phyloP scores from a whole-genome alignment of 2,888 invertebrate genomes.

The Cecidostiba fungosa region DNA sequence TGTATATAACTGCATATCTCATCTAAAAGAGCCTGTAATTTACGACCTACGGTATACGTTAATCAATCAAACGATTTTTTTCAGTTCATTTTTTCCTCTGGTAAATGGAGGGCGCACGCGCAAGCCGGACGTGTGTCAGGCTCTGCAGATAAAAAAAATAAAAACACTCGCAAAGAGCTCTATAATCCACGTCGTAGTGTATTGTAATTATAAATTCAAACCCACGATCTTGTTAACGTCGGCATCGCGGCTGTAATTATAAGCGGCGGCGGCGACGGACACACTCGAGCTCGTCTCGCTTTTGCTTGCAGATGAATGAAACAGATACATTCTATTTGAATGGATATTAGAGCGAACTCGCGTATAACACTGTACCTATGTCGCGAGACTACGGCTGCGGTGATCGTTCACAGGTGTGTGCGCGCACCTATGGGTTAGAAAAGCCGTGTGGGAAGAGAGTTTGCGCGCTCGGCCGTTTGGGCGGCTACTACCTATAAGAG shows the following conservation, averaged over 20 bases:
- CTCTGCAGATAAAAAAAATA: no score
- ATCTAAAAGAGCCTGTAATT: not conserved
- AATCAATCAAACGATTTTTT: not conserved
- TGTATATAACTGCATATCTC: not conserved
- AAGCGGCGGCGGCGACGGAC: slow-evolving; percentile 19
- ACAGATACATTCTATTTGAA: slow-evolving; percentile 69
- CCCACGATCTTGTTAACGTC: slow-evolving; percentile 46
- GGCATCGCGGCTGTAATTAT: slow-evolving; percentile 70
- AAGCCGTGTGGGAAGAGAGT: slow-evolving; percentile 66
- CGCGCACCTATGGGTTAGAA: slow-evolving; percentile 53
- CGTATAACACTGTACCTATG: not conserved
- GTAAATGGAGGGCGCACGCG: not conserved
- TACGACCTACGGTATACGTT: not conserved
- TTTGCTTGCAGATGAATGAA: slow-evolving; percentile 59
- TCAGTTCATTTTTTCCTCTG: not conserved
- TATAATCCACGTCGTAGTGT: not conserved
- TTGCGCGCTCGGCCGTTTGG: slow-evolving; percentile 43
- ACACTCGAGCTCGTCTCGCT: slow-evolving; percentile 59
- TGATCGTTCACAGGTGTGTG: slow-evolving; percentile 31
- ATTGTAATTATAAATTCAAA: slow-evolving; percentile 41
- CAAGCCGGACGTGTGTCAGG: not conserved
- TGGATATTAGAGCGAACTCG: slow-evolving; percentile 43
- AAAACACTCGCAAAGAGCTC: not conserved
- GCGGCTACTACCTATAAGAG: slow-evolving; percentile 69
- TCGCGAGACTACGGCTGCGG: not conserved